Evolutionary conservation across 2,888 invertebrate species (phyloP).

Genomic region (Pseudococcus longispinus): DNA sequence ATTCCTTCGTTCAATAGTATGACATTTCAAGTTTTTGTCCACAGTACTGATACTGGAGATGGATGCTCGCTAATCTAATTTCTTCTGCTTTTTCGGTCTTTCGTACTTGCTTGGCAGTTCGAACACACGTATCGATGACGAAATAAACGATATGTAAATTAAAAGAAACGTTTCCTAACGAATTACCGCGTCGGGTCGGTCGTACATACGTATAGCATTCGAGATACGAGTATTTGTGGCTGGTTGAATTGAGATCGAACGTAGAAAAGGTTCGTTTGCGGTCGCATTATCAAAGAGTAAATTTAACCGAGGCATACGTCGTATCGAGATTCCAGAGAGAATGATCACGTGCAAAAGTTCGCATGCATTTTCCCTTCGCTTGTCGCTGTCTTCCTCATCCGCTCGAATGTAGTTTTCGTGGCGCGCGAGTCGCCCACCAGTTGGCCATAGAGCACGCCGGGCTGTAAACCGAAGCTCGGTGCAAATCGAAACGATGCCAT

Average conservation of each 20-base stretch:
- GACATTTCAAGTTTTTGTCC: too few species aligned
- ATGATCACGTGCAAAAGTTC: slow-evolving; percentile 23
- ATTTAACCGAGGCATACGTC: neutral
- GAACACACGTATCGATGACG: neutral
- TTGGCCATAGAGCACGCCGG: neutral
- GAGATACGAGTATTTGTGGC: slow-evolving; percentile 12
- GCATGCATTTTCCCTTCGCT: neutral
- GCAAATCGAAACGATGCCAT: neutral
- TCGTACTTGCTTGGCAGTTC: neutral
- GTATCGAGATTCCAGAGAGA: neutral
- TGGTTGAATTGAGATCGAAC: slow-evolving; percentile 17
- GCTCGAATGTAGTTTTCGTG: neutral
- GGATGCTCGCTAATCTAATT: too few species aligned
- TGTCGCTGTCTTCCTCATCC: neutral
- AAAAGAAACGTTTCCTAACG: slow-evolving; percentile 23
- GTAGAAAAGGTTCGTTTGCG: slow-evolving; percentile 27
- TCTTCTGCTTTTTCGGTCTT: too few species aligned
- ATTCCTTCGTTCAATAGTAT: too few species aligned
- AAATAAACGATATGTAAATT: slow-evolving; percentile 7
- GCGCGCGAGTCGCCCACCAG: neutral
- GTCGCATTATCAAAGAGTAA: slow-evolving; percentile 29
- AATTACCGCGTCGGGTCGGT: neutral
- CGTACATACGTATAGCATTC: neutral
- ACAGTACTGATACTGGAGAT: too few species aligned
- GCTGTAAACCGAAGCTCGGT: neutral